These are phyloP conservation scores for Cladorhizidae sp. DNA, from an alignment of 37 sponge, comb jelly and placozoan genomes.

Conservation along the genomic window DNA sequence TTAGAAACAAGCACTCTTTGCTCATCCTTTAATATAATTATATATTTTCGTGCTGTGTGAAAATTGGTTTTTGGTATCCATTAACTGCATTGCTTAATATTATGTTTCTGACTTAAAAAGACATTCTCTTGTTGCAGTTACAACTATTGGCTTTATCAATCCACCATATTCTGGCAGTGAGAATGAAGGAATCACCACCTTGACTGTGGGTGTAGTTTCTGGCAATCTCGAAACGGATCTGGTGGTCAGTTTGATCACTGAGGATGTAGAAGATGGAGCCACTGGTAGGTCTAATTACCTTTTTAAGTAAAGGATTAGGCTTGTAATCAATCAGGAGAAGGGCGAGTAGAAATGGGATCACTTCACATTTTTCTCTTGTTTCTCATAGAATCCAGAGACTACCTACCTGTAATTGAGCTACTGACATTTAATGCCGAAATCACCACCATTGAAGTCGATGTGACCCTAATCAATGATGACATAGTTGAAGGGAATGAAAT, in stretches of 20 bases:
- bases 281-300: slow-evolving; percentile 9
- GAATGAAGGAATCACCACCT: neutral
- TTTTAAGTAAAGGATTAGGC: too few relatives aligned
- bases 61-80: neutral
- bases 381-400: slow-evolving; percentile 2
- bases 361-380: too few relatives aligned
- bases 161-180: slow-evolving; percentile 7
- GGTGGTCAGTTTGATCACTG: neutral
- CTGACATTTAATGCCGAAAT: neutral
- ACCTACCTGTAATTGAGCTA: neutral
- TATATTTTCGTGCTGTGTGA: neutral
- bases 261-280: slow-evolving; percentile 10
- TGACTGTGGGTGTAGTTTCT: slow-evolving; percentile 15
- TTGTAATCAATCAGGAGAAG: too few relatives aligned
- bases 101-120: too few relatives aligned
- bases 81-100: too few relatives aligned
- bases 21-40: neutral
- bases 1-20: too few relatives aligned
- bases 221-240: neutral
- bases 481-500: neutral
- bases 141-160: slow-evolving; percentile 30
- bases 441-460: neutral
- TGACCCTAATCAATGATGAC: neutral
- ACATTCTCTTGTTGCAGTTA: neutral
- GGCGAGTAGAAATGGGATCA: too few relatives aligned